phyloP scores from a whole-genome alignment of 2,113 vertebrate species.

The Nesoenas mayeri region DNA sequence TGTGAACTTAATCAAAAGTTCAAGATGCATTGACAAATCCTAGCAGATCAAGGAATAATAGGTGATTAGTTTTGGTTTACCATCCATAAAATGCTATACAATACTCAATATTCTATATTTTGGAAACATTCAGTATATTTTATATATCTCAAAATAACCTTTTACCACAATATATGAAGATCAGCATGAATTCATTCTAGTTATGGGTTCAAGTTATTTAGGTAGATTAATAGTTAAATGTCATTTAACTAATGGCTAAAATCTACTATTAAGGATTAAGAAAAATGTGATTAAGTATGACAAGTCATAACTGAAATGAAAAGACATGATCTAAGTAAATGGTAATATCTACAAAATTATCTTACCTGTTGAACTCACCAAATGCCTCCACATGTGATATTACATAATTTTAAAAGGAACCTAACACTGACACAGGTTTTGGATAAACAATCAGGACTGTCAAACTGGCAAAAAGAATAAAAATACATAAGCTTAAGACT shows the following conservation, averaged over 20 bases:
- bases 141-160: neutral
- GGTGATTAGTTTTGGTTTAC: neutral
- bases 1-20: neutral
- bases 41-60: neutral
- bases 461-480: neutral
- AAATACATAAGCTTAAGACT: neutral
- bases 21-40: neutral
- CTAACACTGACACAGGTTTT: neutral
- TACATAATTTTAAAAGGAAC: neutral
- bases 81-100: neutral
- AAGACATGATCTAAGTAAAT: neutral
- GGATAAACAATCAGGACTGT: neutral
- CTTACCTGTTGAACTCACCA: neutral
- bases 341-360: neutral
- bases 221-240: neutral
- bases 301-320: neutral
- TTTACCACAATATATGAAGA: neutral
- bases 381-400: neutral
- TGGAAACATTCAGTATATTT: neutral
- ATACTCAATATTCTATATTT: neutral
- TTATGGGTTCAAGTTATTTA: neutral
- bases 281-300: neutral
- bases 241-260: neutral
- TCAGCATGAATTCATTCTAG: neutral
- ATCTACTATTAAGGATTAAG: too few species aligned